Base-by-base conservation (phyloP, 1,140 invertebrate genomes). In the Lordiphosa collinella region DNA sequence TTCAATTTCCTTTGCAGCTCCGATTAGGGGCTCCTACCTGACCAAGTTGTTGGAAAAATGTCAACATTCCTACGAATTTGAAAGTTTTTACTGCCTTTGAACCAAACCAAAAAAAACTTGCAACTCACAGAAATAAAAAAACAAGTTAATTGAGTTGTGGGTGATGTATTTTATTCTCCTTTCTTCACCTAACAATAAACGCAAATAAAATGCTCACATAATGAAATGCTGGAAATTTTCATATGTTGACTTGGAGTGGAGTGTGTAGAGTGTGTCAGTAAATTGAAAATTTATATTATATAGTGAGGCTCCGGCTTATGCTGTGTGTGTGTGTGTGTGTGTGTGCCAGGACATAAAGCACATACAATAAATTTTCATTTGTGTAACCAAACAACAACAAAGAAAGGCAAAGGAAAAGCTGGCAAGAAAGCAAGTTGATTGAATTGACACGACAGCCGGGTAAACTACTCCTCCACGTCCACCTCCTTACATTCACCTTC, bases 301-400 rank as follows among this genome's bases (percentile, higher is more conserved):
- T 29, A 29, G 25, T 29, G 25, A 29, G 25, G 25, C 5, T 29
- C 25, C 25, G 25, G 40, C 14, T 16, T 16, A 41, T 16, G 14
- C 40, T 43, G 41, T 44, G 63, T 48, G 59, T 53, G 59, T n/a
- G 18, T 43, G 40, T 43, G 40, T 43, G 2, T 18, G 40, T 43
- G 18, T 43, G 41, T 44, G 41, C 29, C 41, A 31, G 22, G 41
- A 16, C 65, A 68, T 63, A 64, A 64, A 68, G 66, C 66, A 70
- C 56, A 61, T 70, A 66, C 62, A 70, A 70, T 70, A 70, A 70
- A 70, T 70, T 70, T 66, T 70, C 66, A 70, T 70, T 70, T 70
- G 66, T 70, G 43, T 70, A 61, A 61, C 62, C 66, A 65, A 52
- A 56, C 59, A 56, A 46, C 31, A 40, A 35, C 36, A 54, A 46